phyloP scores from a whole-genome alignment of 2,797 vertebrate species.

The Picus viridis region DNA sequence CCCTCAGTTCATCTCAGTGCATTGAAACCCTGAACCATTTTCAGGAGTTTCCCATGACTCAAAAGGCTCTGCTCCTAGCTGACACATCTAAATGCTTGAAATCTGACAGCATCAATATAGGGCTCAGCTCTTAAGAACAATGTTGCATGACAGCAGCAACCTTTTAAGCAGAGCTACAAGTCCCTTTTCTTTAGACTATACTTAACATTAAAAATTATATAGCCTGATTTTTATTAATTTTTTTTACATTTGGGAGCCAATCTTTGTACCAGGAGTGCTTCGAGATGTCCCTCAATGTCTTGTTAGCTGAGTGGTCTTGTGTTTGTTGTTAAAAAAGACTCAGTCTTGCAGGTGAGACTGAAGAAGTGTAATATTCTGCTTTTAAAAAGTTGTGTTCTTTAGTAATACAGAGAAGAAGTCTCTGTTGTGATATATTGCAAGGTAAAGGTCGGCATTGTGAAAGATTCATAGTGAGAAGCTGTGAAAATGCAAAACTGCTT shows the following conservation, averaged over 20 bases:
- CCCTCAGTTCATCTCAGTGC: not conserved
- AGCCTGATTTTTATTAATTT: not conserved
- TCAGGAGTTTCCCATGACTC: not conserved
- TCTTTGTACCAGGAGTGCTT: not conserved
- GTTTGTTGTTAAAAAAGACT: not conserved
- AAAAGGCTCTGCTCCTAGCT: not conserved
- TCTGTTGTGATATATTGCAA: not conserved
- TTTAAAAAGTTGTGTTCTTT: not conserved
- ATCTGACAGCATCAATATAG: not conserved
- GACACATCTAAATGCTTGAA: not conserved
- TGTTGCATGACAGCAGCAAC: not conserved
- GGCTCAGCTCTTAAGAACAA: not conserved
- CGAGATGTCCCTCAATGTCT: not conserved
- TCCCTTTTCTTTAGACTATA: not conserved
- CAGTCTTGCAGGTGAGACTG: not conserved
- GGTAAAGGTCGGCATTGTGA: not conserved
- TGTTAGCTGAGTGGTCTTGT: not conserved
- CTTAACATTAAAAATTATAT: not conserved
- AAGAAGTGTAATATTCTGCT: not conserved
- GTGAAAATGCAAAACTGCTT: not conserved
- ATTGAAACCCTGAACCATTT: not conserved
- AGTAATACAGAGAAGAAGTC: not conserved
- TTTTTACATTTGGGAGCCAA: not conserved
- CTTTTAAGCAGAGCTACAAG: not conserved
- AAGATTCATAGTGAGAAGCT: not conserved